Evolutionary conservation across 2,113 vertebrate species (phyloP), one percentile per base, ranked within the genome.

Genomic region (Ardeotis arabs): DNA sequence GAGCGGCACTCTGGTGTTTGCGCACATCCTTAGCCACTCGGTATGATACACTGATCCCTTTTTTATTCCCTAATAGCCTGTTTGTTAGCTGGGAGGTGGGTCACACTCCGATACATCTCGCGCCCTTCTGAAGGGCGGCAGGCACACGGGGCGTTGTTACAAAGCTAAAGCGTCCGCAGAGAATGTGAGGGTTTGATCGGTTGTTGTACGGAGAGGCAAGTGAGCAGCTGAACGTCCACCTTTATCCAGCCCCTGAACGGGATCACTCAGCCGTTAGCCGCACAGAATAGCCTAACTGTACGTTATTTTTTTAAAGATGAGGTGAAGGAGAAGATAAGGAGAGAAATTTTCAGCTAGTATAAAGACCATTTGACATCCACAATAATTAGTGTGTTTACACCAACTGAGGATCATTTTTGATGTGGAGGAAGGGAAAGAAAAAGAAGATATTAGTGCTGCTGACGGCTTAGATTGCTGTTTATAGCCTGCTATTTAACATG

Each of bases 61-160:
- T 45, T 62, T 27, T 14, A 10, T n/a, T 60, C 66, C 53, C 74
- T 49, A 29, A 6, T n/a, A 12, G 50, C 20, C 12, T 4, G 25
- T 12, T 67, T 4, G 24, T 67, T 67, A 15, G 12, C 7, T 35
- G 60, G 39, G 50, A 52, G 39, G 6, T 41, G 74, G 47, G 22
- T 33, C 28, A 6, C 8, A 5, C 45, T 39, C 33, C 49, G 19
- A 21, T 12, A 4, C 1, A 8, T 44, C 41, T 44, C 41, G 60
- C 53, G 63, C 76, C 58, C 59, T 55, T 33, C 47, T 31, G 4
- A 17, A 79, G 63, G 53, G 21, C 73, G 37, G 24, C 23, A 16
- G 80, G 83, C 53, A 58, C 56, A 0, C 0, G 3, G 37, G 39
- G 7, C 14, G 3, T 25, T 63, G 15, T 44, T 41, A 12, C 37